Evolutionary conservation across 2,797 vertebrate genomes (phyloP).

Genomic region (Mormyrus hasselquistii): DNA sequence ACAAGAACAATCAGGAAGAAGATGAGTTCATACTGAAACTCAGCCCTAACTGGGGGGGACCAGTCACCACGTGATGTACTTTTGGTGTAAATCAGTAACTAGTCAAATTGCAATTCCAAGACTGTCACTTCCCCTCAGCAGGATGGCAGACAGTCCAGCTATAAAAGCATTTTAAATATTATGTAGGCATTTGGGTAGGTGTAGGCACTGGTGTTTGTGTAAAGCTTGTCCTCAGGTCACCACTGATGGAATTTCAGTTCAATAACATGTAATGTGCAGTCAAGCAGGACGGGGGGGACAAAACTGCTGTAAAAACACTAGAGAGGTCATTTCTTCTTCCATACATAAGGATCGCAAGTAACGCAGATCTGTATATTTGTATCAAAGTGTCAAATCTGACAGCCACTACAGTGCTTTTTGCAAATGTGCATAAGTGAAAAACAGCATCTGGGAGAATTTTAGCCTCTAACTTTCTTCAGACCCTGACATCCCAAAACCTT

Average conservation of each 20-base stretch:
- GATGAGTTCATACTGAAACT: neutral
- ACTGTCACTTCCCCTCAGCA: neutral
- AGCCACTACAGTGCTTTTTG: neutral
- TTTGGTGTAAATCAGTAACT: neutral
- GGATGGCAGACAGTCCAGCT: neutral
- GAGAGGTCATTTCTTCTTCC: neutral
- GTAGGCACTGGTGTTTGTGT: slow-evolving; percentile 36
- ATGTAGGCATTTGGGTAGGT: slow-evolving; percentile 9
- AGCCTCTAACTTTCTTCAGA: neutral
- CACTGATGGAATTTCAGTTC: slow-evolving; percentile 30
- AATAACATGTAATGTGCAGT: neutral
- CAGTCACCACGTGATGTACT: neutral
- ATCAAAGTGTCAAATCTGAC: neutral
- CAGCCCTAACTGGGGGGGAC: neutral
- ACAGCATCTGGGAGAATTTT: neutral
- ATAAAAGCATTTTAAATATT: slow-evolving; percentile 7
- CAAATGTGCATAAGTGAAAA: neutral
- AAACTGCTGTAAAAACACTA: neutral
- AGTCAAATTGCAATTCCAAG: neutral
- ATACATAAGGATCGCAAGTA: neutral
- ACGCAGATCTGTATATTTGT: neutral
- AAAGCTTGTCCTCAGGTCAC: slow-evolving; percentile 54
- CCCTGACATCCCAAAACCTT: neutral
- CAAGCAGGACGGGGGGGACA: neutral
- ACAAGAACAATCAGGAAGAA: neutral